Evolutionary conservation across 2,888 invertebrate genomes (phyloP), one percentile per base, ranked within the genome.

Genomic region (Leistus spinibarbis): DNA sequence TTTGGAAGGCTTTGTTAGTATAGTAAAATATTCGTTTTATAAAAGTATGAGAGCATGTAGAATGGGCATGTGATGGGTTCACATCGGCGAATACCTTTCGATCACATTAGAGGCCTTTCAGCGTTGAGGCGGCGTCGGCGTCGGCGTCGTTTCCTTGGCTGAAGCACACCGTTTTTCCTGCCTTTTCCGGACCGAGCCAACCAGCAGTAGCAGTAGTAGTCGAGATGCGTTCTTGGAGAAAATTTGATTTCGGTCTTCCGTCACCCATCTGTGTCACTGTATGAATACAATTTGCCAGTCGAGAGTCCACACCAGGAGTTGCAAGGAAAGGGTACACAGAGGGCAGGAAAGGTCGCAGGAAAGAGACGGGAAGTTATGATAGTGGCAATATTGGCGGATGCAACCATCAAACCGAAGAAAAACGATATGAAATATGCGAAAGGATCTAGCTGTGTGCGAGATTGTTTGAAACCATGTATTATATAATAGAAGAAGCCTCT

Each of bases 241-340:
- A 81, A 81, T 81, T 81, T 79, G 80, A 81, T 81, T 81, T 80
- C 79, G 80, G 80, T 80, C 79, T 78, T 77, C 77, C 80, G 80
- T 79, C 81, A 80, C 80, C 80, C 81, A 81, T 81, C 80, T 81
- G 80, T 79, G 80, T 79, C 80, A 78, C 57, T 27, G 77, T 80
- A 80, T 80, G 81, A 80, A 80, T 80, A 79, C 79, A 80, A 80
- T 81, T 80, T 81, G 78, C 79, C 76, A 72, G 76, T 57, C 69
- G 67, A 13, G 5, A 40, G 40, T 40, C 40, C 40, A 60, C 60
- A 69, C 73, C 72, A 78, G 57, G 56, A 54, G 63, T 53, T 57
- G 57, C 63, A 54, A 62, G 68, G 40, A n/a, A 19, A 13, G 64
- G 24, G 24, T 20, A 16, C 20, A 17, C 13, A 17, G 16, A 22